Evolutionary conservation across 2,113 vertebrate species (phyloP), one percentile per base, ranked within the genome.

Genomic region (Scatophagus argus): DNA sequence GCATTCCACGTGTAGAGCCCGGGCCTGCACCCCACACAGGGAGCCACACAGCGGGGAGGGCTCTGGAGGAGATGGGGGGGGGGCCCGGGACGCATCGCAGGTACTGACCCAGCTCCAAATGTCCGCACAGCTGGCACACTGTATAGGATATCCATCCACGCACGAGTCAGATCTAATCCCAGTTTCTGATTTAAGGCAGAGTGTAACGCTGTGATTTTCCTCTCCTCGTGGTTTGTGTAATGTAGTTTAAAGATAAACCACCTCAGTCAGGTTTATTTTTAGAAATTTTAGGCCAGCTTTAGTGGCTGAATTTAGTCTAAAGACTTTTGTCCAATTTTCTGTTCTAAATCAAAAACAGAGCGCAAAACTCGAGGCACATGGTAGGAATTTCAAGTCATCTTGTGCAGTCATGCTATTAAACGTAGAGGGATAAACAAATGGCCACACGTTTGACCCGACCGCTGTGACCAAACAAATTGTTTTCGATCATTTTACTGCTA

Each of bases 1-100:
- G 83, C 51, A 4, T 92, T 94, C 93, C 94, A 94, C 90, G 90
- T 94, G 93, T 93, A 77, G 67, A 83, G 67, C 56, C 61, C 76
- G 36, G 71, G 79, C 76, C 72, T 1, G 3, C 74, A 31, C 69
- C 79, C 74, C 87, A 87, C 85, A 86, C 79, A 74, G 74, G 46
- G 79, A 88, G 88, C 54, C 34, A 43, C 77, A 47, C 71, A 79
- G 86, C 66, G 54, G 75, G 88, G 87, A 63, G 49, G 38, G 61
- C 63, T 75, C 43, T 69, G 58, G 46, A 65, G 62, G 43, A 54
- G 84, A 51, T 49, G 36, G 64, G 81, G 72, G 36, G 64, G 81
- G 72, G 76, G 74, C 13, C 60, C 16, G 36, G 65, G 61, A 74
- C 16, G 9, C 66, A 59, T 63, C 51, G 6, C 68, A 80, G 51